Base-by-base conservation (phyloP, 2,888 invertebrate species). In the Diplolepis rosae region DNA sequence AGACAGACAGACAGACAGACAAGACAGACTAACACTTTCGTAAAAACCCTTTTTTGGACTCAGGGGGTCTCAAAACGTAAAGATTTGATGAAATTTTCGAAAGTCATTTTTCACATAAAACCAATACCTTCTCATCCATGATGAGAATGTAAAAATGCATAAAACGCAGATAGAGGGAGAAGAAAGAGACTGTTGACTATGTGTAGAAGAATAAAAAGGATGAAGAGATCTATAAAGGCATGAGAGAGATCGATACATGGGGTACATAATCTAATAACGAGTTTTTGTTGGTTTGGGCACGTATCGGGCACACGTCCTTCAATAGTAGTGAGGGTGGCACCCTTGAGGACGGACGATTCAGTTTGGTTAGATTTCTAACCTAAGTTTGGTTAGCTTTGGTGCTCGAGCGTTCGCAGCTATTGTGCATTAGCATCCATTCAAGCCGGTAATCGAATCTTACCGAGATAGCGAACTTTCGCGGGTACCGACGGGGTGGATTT, bases 361-460 rank as follows among this genome's bases (percentile, higher is more conserved):
- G 76, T 80, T 81, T 79, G 78, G 81, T 79, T 82, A 80, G 81
- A 79, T 76, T 72, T 70, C 74, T 66, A 69, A 67, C 71, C 71
- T 65, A 67, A 70, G 69, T 65, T 71, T 69, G 42, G 66, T 68
- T 65, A 51, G 66, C 67, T 65, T 30, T 45, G 52, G 56, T 67
- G 65, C 72, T 68, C 66, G 68, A 69, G 66, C 70, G 73, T 76
- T 70, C 76, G 77, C 66, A 72, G 73, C 85, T 81, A 88, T 88
- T 89, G 88, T 88, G 84, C 85, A 89, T 89, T 88, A 89, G 88
- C 87, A 87, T 88, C 88, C 80, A 89, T 89, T 89, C 87, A 89
- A 78, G 74, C 79, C 77, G 83, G 87, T 89, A 89, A 87, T 87
- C 85, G 85, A 87, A 87, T 87, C 81, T 79, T 77, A 68, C 72